These are phyloP conservation scores for Hoplodrina blanda DNA, from an alignment of 2,888 invertebrate species.

Conservation along the genomic window DNA sequence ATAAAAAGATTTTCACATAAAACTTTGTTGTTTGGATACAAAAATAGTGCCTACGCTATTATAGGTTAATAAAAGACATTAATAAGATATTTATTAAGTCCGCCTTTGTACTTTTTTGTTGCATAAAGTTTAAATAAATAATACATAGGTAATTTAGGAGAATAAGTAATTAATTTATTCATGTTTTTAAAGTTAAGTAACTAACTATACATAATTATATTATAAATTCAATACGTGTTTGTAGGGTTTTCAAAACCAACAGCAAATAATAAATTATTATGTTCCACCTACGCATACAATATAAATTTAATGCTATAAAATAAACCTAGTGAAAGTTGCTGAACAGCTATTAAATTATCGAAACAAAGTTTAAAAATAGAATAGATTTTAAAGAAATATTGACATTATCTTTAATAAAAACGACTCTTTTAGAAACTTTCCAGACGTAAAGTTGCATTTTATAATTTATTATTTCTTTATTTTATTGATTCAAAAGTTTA, in stretches of 20 bases:
- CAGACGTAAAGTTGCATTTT: slow-evolving; percentile 36
- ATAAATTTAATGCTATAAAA: slow-evolving; percentile 7
- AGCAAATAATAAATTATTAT: slow-evolving; percentile 4
- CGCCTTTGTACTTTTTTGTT: too few relatives aligned
- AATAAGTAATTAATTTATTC: too few relatives aligned
- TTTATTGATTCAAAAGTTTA: slow-evolving; percentile 5
- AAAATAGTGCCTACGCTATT: background rate
- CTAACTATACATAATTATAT: background rate
- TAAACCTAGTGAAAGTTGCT: slow-evolving; percentile 26
- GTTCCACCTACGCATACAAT: background rate
- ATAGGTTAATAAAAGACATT: too few relatives aligned
- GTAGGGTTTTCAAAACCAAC: background rate
- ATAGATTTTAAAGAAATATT: slow-evolving; percentile 46
- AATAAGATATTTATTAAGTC: too few relatives aligned
- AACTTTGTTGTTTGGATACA: background rate
- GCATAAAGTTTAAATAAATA: too few relatives aligned
- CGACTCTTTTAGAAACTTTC: slow-evolving; percentile 45
- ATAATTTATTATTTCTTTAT: slow-evolving; percentile 30
- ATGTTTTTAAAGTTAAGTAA: background rate
- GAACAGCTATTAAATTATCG: slow-evolving; percentile 27
- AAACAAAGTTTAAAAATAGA: slow-evolving; percentile 36
- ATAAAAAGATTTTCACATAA: background rate
- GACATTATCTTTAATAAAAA: slow-evolving; percentile 27
- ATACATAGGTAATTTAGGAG: too few relatives aligned
- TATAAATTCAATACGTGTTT: background rate